phyloP scores from a whole-genome alignment of 2,888 invertebrate genomes.

The Hylaea fasciaria region DNA sequence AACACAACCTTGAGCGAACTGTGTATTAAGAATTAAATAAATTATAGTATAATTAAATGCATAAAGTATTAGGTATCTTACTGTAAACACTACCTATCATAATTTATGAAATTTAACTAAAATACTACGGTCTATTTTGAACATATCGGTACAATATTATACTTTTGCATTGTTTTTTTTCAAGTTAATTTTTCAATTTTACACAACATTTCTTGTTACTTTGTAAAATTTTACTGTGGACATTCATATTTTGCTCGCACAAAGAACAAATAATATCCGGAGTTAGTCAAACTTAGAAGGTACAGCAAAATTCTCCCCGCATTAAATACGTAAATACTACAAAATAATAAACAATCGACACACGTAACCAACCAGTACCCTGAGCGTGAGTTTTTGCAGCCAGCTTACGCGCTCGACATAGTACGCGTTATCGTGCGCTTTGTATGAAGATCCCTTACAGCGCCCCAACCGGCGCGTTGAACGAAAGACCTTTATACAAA shows the following conservation, averaged over 20 bases:
- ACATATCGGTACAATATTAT: slow-evolving; percentile 22
- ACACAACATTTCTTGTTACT: neutral
- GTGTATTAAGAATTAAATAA: slow-evolving; percentile 45
- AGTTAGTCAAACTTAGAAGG: slow-evolving; percentile 44
- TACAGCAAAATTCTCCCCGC: slow-evolving; percentile 68
- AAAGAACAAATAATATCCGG: slow-evolving; percentile 4
- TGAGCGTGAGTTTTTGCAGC: too few species aligned
- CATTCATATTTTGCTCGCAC: slow-evolving; percentile 1
- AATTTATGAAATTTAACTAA: slow-evolving; percentile 5
- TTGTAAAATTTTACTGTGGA: neutral
- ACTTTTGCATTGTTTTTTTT: slow-evolving; percentile 3
- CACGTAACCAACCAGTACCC: neutral
- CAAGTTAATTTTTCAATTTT: slow-evolving; percentile 1
- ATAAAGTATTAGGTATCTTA: slow-evolving; percentile 42
- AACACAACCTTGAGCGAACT: slow-evolving; percentile 82
- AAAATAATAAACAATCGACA: slow-evolving; percentile 11
- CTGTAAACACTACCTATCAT: slow-evolving; percentile 10
- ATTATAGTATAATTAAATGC: slow-evolving; percentile 38
- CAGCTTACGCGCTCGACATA: too few species aligned
- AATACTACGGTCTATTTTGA: slow-evolving; percentile 26
- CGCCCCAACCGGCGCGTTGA: too few species aligned
- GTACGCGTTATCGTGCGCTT: too few species aligned
- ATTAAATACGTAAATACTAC: slow-evolving; percentile 26
- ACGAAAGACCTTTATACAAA: too few species aligned
- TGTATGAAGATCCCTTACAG: too few species aligned